Evolutionary conservation across 2,113 vertebrate genomes (phyloP).

Genomic region (Calidris pygmaea): DNA sequence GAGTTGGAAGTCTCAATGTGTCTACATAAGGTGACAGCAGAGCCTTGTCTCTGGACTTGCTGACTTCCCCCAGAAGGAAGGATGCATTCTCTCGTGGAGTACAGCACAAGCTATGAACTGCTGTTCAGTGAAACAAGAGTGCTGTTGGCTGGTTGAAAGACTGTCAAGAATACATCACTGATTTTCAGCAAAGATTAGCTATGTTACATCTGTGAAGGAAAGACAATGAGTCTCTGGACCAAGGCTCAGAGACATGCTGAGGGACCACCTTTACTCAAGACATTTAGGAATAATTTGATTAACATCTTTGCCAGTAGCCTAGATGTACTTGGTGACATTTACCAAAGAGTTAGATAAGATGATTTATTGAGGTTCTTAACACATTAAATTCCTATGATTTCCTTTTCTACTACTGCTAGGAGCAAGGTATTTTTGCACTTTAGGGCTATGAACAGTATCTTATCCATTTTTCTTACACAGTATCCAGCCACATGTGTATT

Average conservation of each 20-base stretch:
- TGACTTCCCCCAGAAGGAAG: background rate
- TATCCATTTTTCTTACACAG: background rate
- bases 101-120: background rate
- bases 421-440: background rate
- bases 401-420: background rate
- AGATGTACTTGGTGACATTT: background rate
- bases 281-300: background rate
- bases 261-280: background rate
- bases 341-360: background rate
- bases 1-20: background rate
- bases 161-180: background rate
- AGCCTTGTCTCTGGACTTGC: background rate
- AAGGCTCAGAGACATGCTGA: background rate
- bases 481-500: background rate
- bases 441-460: background rate
- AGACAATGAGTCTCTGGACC: background rate
- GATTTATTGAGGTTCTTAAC: background rate
- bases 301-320: background rate
- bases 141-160: background rate
- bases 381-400: background rate
- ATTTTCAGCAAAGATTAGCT: background rate
- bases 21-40: rapidly evolving
- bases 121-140: background rate
- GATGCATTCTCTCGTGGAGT: rapidly evolving
- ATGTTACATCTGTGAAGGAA: background rate